Evolutionary conservation across 1,140 invertebrate species (phyloP), one percentile per base, ranked within the genome.

Genomic region (Chrysomallon squamiferum): DNA sequence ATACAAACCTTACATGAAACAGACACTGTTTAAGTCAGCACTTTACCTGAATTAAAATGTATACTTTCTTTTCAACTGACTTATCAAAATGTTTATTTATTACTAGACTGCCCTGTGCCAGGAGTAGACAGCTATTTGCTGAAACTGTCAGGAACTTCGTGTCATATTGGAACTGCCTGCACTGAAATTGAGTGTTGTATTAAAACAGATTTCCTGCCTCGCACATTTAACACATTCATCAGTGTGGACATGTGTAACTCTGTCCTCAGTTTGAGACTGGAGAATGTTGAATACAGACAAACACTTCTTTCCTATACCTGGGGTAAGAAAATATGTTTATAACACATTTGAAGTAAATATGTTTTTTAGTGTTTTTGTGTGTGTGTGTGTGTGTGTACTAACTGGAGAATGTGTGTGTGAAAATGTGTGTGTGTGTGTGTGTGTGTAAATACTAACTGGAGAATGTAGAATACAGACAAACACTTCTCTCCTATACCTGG

Each of bases 201-300:
- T 11, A 27, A 66, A 15, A 54, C 62, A 5, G 32, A n/a, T 1
- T 18, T 47, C 15, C 32, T 72, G 11, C 41, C 57, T 30, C 59
- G 54, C n/a, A 49, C 59, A 11, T 25, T 68, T 29, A 54, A 47
- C 9, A 32, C 60, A 18, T 27, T 33, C 2, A 49, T 72, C 13
- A 57, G 49, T 11, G 41, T 72, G 22, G 62, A 72, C 27, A 62
- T 62, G 9, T 72, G 70, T 68, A 60, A 47, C 3, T 68, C 62
- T 35, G 61, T 59, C 27, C 33, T 72, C 18, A 62, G 52, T n/a
- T 59, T 60, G 7, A 56, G 50, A n/a, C 54, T 72, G n/a, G 66
- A 72, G 22, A 65, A 65, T 33, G 30, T 66, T 11, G 41, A 57
- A 29, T 43, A 68, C 41, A 60, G 62, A 32, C 35, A 59, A 32